Base-by-base conservation (phyloP, 2,888 invertebrate genomes). In the Autographa gamma region DNA sequence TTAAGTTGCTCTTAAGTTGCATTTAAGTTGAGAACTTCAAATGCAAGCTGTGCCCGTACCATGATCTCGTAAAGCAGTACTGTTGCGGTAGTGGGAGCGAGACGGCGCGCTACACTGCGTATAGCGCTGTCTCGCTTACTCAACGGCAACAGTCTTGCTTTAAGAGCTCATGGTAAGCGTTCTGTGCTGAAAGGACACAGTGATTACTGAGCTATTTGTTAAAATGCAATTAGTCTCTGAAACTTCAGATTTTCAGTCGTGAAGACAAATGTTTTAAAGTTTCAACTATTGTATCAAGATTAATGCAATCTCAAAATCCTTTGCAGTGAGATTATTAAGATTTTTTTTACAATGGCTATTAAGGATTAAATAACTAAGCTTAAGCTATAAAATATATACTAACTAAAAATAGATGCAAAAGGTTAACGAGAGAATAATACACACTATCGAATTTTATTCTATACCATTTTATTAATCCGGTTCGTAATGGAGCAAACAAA, bases 211-310 rank as follows among this genome's bases (percentile, higher is more conserved):
- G 54, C 18, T 66, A 70, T 60, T 67, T 72, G 73, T 76, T 72
- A 71, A 79, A 81, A 63, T 70, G 71, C 68, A 77, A 75, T 81
- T 81, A 80, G 78, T 31, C 67, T 64, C 8, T 38, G 32, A 13
- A 38, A 38, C 38, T 38, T 2, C 11, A 66, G 79, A 63, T 66
- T 73, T 61, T 56, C 7, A 14, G 59, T 63, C 32, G 48, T 43
- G 13, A 52, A 34, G 48, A 54, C 54, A 61, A 32, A 32, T 52
- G 34, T 38, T 77, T 65, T 31, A 62, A 56, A 56, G 1, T 48
- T 56, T 56, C 1, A 56, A 56, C 19, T 25, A 5, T 48, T 48
- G 14, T 52, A n/a, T 52, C n/a, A 18, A 16, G 19, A 14, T 25
- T 31, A 76, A 18, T 54, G 2, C 25, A 34, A 56, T 59, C 66